Evolutionary conservation across 2,888 invertebrate genomes (phyloP).

Genomic region (Hyposoter dolosus): DNA sequence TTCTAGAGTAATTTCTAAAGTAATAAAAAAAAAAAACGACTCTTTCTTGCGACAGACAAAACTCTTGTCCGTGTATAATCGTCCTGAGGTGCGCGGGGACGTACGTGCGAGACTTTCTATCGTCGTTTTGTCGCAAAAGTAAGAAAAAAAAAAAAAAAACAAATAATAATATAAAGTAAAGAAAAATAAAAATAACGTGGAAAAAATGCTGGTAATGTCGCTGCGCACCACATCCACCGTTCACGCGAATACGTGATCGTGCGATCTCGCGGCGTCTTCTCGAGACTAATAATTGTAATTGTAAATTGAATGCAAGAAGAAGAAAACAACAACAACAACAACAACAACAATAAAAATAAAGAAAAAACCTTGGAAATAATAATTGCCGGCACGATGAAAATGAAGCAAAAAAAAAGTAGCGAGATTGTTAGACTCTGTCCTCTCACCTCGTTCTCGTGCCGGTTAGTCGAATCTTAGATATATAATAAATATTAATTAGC

Average conservation of each 20-base stretch:
- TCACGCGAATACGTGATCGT: slow-evolving; percentile 52
- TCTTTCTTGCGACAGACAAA: slow-evolving; percentile 60
- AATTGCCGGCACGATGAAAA: slow-evolving; percentile 68
- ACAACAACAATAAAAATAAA: slow-evolving; percentile 53
- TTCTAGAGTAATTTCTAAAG: slow-evolving; percentile 69
- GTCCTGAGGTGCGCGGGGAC: slow-evolving; percentile 56
- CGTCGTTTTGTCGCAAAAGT: slow-evolving; percentile 52
- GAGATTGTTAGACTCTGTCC: slow-evolving; percentile 67
- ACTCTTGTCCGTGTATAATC: slow-evolving; percentile 50
- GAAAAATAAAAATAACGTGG: neutral
- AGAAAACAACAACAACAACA: slow-evolving; percentile 44
- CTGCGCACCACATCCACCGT: slow-evolving; percentile 47
- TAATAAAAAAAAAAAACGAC: slow-evolving; percentile 57
- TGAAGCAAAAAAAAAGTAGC: slow-evolving; percentile 51
- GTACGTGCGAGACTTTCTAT: slow-evolving; percentile 54
- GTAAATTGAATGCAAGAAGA: slow-evolving; percentile 62
- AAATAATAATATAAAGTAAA: slow-evolving; percentile 4
- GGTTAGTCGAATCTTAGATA: slow-evolving; percentile 72
- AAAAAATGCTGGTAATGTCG: slow-evolving; percentile 46
- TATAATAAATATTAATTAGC: slow-evolving; percentile 70
- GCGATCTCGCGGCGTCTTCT: slow-evolving; percentile 65
- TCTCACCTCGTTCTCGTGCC: slow-evolving; percentile 67
- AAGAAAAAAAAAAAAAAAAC: neutral
- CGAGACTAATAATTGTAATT: slow-evolving; percentile 64
- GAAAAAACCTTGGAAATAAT: slow-evolving; percentile 68